Evolutionary conservation across 1,140 invertebrate species (phyloP), one percentile per base, ranked within the genome.

Genomic region (Drosophila kanapiae): DNA sequence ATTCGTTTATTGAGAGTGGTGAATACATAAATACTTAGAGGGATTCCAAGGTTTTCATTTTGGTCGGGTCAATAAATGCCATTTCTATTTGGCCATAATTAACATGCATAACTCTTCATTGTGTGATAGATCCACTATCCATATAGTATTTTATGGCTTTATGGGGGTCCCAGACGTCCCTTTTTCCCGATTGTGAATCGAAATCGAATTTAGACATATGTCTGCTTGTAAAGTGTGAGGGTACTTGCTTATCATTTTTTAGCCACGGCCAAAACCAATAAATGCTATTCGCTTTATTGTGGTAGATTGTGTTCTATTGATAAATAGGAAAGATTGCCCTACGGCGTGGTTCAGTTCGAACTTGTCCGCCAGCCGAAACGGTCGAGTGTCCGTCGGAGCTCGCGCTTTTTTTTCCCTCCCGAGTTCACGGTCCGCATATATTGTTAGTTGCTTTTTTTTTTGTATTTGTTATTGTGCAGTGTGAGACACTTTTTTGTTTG

Each of bases 261-360:
- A 37, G 53, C 45, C 69, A 13, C 35, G 69, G 45, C 67, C 69
- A 42, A 60, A 60, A 60, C 40, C 67, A 60, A 74, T 72, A 60
- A 74, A 74, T 70, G 63, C 23, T 72, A 43, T 74, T 72, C 42
- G 37, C 18, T 74, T 72, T 74, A 74, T 72, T 74, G n/a, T 23
- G 23, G 23, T 72, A 49, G 63, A 70, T 69, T 71, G 37, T 56
- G 18, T 48, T 71, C 40, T 33, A 72, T 72, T 74, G 70, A 74
- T 72, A 74, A 60, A 74, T 35, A 60, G 16, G 43, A n/a, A 70
- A 49, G 45, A 74, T 74, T 74, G 53, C 37, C 70, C 14, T 31
- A 5, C 68, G 37, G 31, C 27, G 13, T 27, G 68, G 37, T 37
- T 74, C 38, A 74, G 68, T 74, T 72, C 67, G 33, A 60, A 60